Conservation (phyloP, 2,888 invertebrate species). For the Amphipoea lucens region DNA sequence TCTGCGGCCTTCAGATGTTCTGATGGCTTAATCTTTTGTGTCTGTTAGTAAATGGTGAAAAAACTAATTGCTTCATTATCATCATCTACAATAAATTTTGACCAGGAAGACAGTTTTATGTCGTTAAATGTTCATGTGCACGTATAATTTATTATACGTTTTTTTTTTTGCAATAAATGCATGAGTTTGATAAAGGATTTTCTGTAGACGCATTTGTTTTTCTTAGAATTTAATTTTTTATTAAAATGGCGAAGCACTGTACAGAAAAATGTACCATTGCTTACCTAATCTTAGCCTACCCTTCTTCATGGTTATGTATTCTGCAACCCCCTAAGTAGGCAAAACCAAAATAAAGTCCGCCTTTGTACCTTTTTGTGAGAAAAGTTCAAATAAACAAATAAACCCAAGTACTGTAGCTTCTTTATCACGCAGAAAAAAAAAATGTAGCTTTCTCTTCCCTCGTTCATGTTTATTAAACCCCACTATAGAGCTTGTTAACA, state of each 20-base stretch:
- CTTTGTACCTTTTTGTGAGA: too few species aligned
- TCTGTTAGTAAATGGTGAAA: conserved; percentile 54
- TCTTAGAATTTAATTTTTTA: not conserved
- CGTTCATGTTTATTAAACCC: too few species aligned
- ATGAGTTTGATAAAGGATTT: conserved; percentile 4
- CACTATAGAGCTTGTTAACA: not conserved
- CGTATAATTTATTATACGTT: conserved; percentile 8
- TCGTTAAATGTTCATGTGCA: conserved; percentile 24
- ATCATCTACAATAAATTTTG: conserved; percentile 35
- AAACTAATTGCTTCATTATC: conserved; percentile 63
- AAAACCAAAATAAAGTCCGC: not conserved
- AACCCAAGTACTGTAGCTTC: not conserved
- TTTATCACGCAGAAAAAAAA: not conserved
- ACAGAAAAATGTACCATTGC: not conserved
- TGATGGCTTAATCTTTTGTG: conserved; percentile 63
- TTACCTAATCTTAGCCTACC: not conserved
- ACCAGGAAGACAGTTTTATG: conserved; percentile 50
- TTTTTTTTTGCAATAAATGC: conserved; percentile 1
- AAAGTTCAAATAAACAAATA: too few species aligned
- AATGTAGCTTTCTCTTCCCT: not conserved
- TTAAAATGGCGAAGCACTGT: not conserved
- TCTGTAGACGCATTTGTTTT: not conserved
- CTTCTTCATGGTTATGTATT: not conserved
- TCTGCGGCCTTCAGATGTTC: conserved; percentile 50
- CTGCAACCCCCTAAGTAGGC: not conserved